Evolutionary conservation across 2,113 vertebrate species (phyloP).

Genomic region (Oreochromis tanganicae): DNA sequence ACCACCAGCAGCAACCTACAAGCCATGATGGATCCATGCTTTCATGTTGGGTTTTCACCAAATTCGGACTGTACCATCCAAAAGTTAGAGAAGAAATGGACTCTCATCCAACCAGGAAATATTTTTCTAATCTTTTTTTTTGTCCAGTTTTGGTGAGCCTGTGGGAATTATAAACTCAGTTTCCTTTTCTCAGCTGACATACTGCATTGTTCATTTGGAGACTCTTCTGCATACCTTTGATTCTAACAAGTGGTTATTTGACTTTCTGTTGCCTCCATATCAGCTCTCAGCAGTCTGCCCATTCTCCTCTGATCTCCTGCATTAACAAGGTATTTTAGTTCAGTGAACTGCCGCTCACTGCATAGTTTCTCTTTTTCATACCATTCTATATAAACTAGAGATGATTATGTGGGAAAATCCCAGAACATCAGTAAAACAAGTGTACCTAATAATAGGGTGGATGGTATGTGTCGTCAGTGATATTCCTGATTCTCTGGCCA

Average conservation of each 20-base stretch:
- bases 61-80: not conserved
- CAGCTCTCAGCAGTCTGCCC: not conserved
- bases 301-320: not conserved
- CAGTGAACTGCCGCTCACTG: not conserved
- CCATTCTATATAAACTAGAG: not conserved
- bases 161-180: accelerated
- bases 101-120: not conserved
- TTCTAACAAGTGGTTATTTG: not conserved
- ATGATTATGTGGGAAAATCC: not conserved
- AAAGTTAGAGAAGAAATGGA: not conserved
- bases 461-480: not conserved
- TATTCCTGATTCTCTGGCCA: not conserved
- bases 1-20: not conserved
- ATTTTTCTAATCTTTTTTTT: not conserved
- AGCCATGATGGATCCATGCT: not conserved
- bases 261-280: not conserved
- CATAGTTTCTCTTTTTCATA: not conserved
- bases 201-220: not conserved
- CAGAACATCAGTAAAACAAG: not conserved
- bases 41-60: not conserved
- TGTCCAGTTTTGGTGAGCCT: not conserved
- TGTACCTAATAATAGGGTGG: not conserved
- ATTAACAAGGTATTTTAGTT: not conserved
- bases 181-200: not conserved
- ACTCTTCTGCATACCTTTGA: not conserved